These are phyloP conservation scores for Columba janthina DNA, from an alignment of 2,113 vertebrate genomes.

Conservation along the genomic window DNA sequence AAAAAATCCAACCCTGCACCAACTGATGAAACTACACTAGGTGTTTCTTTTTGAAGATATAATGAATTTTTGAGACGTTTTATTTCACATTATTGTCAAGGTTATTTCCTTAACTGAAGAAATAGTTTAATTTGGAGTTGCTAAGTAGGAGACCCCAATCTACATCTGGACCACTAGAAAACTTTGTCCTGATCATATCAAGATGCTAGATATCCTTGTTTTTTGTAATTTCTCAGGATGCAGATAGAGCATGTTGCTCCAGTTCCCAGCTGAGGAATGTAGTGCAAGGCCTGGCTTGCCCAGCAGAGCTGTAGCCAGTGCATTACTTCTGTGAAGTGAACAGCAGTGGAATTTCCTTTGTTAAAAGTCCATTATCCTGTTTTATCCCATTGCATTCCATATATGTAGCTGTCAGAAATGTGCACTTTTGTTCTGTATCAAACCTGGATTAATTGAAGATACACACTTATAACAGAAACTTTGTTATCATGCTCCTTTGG, in stretches of 20 bases:
- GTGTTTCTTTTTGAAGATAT: background rate
- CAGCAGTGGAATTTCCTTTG: background rate
- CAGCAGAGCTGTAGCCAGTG: background rate
- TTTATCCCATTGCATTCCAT: background rate
- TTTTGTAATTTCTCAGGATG: background rate
- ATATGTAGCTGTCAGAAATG: background rate
- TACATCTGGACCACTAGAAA: background rate
- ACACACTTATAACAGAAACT: background rate
- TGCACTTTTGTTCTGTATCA: background rate
- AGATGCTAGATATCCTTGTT: background rate
- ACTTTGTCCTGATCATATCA: background rate
- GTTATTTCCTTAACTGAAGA: background rate
- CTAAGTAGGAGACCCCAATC: background rate
- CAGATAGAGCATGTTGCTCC: background rate
- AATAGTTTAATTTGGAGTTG: background rate
- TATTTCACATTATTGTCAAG: background rate
- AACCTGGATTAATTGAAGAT: background rate
- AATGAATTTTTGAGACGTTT: background rate
- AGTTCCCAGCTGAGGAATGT: background rate
- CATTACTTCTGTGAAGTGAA: background rate
- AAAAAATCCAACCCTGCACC: background rate
- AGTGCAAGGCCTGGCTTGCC: background rate
- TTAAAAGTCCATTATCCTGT: background rate
- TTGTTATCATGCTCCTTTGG: background rate
- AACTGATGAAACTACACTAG: background rate